Conservation (phyloP, 2,888 invertebrate species). For the Seladonia tumulorum region DNA sequence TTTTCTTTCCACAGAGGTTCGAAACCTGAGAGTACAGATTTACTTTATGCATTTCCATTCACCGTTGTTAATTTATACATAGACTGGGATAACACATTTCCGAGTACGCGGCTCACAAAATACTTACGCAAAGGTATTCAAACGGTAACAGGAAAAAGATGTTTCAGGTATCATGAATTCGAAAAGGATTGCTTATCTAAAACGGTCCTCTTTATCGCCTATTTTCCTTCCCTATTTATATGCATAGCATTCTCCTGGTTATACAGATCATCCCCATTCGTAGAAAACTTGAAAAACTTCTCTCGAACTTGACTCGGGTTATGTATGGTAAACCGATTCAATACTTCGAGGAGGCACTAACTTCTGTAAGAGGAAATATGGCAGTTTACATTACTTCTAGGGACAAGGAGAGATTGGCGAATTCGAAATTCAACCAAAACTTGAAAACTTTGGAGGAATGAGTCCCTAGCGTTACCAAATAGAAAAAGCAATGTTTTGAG, state of each 20-base stretch:
- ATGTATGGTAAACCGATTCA: not conserved
- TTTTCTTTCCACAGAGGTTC: not conserved
- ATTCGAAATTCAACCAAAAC: not conserved
- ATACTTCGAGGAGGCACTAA: not conserved
- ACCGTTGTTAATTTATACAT: not conserved
- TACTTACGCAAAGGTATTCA: not conserved
- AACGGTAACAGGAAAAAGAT: not conserved
- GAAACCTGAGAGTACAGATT: not conserved
- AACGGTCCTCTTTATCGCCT: conserved; percentile 27
- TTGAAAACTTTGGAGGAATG: not conserved
- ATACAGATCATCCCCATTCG: conserved; percentile 2
- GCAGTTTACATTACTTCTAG: not conserved
- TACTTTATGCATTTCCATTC: not conserved
- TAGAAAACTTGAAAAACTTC: not conserved
- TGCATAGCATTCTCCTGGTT: conserved; percentile 33
- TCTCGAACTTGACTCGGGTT: not conserved
- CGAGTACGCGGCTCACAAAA: not conserved
- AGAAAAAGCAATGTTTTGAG: not conserved
- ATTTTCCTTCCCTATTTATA: conserved; percentile 11
- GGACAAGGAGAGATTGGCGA: not conserved
- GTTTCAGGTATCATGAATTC: not conserved
- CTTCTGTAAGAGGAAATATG: not conserved
- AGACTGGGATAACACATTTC: not conserved
- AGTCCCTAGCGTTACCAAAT: not conserved
- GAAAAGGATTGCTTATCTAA: conserved; percentile 1